Conservation (phyloP, 2,113 vertebrate genomes). For the Xiphias gladius region DNA sequence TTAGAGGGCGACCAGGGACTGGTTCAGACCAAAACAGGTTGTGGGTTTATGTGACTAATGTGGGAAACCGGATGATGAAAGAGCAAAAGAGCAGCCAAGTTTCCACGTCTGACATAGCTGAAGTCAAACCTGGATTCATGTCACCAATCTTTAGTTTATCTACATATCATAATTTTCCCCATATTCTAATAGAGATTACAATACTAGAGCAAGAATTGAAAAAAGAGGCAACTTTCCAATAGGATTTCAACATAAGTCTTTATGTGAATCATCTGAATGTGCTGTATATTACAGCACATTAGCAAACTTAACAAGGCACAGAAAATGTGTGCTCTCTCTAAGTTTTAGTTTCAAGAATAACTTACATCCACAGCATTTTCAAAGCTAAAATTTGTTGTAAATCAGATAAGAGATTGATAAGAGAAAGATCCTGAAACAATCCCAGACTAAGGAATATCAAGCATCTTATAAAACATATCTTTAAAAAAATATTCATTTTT, state of each 20-base stretch:
- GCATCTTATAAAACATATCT: slow-evolving; percentile 40
- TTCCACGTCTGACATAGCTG: slow-evolving; percentile 37
- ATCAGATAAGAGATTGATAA: slow-evolving; percentile 3
- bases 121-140: neutral
- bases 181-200: neutral
- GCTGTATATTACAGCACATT: slow-evolving; percentile 7
- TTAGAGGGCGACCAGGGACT: slow-evolving; percentile 9
- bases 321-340: slow-evolving; percentile 32
- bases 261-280: slow-evolving; percentile 52
- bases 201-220: neutral
- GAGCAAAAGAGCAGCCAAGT: slow-evolving; percentile 33
- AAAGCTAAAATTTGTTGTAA: slow-evolving; percentile 23
- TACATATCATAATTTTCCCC: neutral
- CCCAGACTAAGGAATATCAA: slow-evolving; percentile 20
- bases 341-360: slow-evolving; percentile 41
- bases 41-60: slow-evolving; percentile 29
- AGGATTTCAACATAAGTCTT: slow-evolving; percentile 38
- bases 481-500: slow-evolving; percentile 53
- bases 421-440: neutral
- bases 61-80: neutral
- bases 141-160: neutral
- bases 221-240: slow-evolving; percentile 12
- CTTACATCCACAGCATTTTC: slow-evolving; percentile 67
- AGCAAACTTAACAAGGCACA: slow-evolving; percentile 12
- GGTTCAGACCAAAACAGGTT: slow-evolving; percentile 22